Base-by-base conservation (phyloP, 1,140 invertebrate genomes). In the Rhyacophila brunnea region DNA sequence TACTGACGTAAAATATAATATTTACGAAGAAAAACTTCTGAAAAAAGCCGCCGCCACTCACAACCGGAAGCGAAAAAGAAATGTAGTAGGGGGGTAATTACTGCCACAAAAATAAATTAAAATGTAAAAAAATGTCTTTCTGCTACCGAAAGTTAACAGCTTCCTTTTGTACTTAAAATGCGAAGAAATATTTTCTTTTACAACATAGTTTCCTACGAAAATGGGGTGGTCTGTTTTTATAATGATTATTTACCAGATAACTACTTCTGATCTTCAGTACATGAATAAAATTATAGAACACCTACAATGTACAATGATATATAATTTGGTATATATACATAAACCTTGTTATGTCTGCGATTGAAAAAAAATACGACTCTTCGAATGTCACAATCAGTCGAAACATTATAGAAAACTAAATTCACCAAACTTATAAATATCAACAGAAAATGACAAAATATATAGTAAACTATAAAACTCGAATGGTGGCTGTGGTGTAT, bases 141-240 rank as follows among this genome's bases (percentile, higher is more conserved):
- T 52, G 54, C 52, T 64, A 64, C 62, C 48, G 62, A 64, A 64
- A 64, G 62, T 64, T 64, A 64, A 64, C 62, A 64, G 62, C 62
- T 64, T 64, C 62, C 62, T 64, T 64, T 64, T 64, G 43, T 64
- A 64, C 62, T 64, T 64, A 53, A 64, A 64, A 58, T 54, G 58
- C 62, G 53, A 60, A 59, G 61, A 60, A 64, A 64, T 59, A 64
- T 64, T 60, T 64, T 64, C 62, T 64, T 64, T 64, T 60, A 64
- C 56, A 55, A 15, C 55, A 42, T 52, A 52, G 34, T 43, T 64
- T 60, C 57, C 52, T 54, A 45, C 34, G 40, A 45, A 38, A 60
- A 54, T 60, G 45, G 38, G 14, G 23, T 45, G 5, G 13, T 54
- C 36, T 38, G 45, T 18, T 47, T 36, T 47, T 20, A 28, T 3